Conservation (phyloP, 2,113 vertebrate species). For the Periophthalmus modestus region DNA sequence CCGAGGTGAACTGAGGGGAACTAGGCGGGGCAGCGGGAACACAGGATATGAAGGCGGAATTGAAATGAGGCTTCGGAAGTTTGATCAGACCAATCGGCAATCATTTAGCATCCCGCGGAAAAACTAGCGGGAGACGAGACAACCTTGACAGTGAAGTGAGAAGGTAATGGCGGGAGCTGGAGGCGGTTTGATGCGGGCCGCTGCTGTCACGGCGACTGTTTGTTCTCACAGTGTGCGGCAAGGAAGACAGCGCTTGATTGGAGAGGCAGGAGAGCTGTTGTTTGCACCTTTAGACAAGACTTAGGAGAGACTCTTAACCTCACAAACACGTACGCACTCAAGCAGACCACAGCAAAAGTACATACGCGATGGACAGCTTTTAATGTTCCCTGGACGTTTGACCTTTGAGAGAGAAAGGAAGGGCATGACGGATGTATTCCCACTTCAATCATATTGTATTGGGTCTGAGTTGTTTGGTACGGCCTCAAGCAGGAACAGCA, state of each 20-base stretch:
- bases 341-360: conserved; percentile 15
- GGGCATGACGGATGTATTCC: conserved; percentile 43
- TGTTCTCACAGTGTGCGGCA: conserved; percentile 47
- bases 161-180: conserved; percentile 37
- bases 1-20: conserved; percentile 39
- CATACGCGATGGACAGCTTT: conserved; percentile 31
- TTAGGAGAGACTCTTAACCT: conserved; percentile 35
- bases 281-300: conserved; percentile 42
- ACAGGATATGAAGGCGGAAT: conserved; percentile 45
- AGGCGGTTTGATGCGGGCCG: conserved; percentile 50
- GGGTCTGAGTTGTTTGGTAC: conserved; percentile 44
- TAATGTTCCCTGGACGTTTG: conserved; percentile 34
- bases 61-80: conserved; percentile 44
- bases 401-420: conserved; percentile 43
- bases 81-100: conserved; percentile 51
- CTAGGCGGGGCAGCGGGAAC: conserved; percentile 15
- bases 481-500: neutral
- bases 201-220: conserved; percentile 54
- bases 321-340: conserved; percentile 4
- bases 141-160: conserved; percentile 31
- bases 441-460: conserved; percentile 36
- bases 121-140: conserved; percentile 26
- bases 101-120: conserved; percentile 37
- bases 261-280: conserved; percentile 37
- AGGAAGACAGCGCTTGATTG: conserved; percentile 41